Conservation (phyloP, 2,888 invertebrate species). For the Pycnomerus fuliginosus region DNA sequence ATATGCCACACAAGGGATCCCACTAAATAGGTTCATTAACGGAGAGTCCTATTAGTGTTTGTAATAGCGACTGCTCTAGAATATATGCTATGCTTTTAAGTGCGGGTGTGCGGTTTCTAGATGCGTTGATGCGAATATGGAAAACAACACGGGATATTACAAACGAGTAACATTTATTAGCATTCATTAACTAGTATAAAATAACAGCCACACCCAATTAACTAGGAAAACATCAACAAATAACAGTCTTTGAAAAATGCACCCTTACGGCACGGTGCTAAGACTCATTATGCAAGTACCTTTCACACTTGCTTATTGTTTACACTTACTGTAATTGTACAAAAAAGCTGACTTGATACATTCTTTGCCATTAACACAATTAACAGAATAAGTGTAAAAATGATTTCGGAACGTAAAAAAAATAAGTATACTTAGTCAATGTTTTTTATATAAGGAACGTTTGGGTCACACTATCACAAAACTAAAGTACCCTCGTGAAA, state of each 20-base stretch:
- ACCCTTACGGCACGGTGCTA: constrained; percentile 3
- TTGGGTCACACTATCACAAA: constrained; percentile 15
- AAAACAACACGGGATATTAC: constrained; percentile 9
- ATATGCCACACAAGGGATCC: constrained; percentile 18
- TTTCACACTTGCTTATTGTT: constrained; percentile 13
- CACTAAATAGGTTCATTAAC: constrained; percentile 26
- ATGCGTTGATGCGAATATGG: constrained; percentile 6
- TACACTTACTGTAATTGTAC: constrained; percentile 10
- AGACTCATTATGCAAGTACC: constrained; percentile 8
- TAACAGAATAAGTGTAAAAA: too few species aligned
- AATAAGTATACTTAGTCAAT: too few species aligned
- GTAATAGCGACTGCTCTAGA: constrained; percentile 8
- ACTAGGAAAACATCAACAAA: constrained; percentile 17
- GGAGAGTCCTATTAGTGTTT: constrained; percentile 19
- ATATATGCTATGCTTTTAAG: too few species aligned
- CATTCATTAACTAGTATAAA: constrained; percentile 10
- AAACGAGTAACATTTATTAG: constrained; percentile 17
- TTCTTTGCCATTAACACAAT: constrained; percentile 15
- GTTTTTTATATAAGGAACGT: constrained; percentile 7
- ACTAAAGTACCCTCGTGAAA: constrained; percentile 10
- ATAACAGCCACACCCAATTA: constrained; percentile 23
- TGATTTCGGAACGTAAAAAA: too few species aligned
- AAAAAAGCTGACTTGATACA: constrained; percentile 8
- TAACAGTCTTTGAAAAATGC: constrained; percentile 21
- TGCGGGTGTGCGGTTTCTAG: constrained; percentile 5